Evolutionary conservation across 2,888 invertebrate genomes (phyloP), one percentile per base, ranked within the genome.

Genomic region (Dicycla oo): DNA sequence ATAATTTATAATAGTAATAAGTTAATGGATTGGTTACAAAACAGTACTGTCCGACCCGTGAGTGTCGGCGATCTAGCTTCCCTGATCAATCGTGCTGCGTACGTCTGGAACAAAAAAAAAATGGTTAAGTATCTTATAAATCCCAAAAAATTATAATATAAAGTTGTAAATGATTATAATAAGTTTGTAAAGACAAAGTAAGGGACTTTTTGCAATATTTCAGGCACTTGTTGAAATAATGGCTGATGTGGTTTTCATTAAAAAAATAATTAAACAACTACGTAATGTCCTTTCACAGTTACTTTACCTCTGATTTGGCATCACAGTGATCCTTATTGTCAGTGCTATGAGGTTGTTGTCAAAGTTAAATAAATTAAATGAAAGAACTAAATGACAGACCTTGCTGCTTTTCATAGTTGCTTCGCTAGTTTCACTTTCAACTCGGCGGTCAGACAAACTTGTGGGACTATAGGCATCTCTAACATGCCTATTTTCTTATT

Each of bases 1-100:
- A 95, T 96, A 96, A 95, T 95, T 95, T 95, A 95, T 94, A 94
- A 91, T 93, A 94, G 91, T 91, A 92, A 94, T 95, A 95, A 95
- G 94, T 95, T 95, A 95, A 95, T 95, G 95, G 94, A 92, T 93
- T 94, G 93, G 93, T 94, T 94, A 94, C 93, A 94, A 92, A 93
- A 94, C 94, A 91, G 92, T 92, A 88, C 93, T 88, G 87, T 53
- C 93, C 92, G 92, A 89, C 90, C 87, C 89, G 88, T 79, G 81
- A 83, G 86, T 66, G 89, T 83, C 92, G 91, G 90, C 87, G 88
- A 85, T 87, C 89, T 90, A 87, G 90, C 86, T 88, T 89, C 89
- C 89, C 90, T 88, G 90, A 83, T 91, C 89, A 87, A 84, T 87
- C 88, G 87, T 88, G 87, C 83, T 87, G 85, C 81, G 76, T 87